These are phyloP conservation scores for Lycia hirtaria DNA, from an alignment of 2,888 invertebrate genomes.

Conservation along the genomic window DNA sequence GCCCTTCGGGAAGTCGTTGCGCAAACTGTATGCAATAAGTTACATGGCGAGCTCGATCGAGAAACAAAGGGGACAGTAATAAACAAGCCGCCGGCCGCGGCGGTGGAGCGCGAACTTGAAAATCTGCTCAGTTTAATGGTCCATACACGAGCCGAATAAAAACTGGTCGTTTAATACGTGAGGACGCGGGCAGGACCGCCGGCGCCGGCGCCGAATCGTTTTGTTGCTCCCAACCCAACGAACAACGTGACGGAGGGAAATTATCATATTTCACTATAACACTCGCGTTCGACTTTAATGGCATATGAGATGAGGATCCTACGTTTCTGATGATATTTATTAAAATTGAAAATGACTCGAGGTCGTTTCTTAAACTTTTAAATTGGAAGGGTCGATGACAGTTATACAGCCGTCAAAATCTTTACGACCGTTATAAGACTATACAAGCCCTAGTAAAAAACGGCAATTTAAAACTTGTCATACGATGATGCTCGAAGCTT, in stretches of 20 bases:
- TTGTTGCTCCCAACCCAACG: slow-evolving; percentile 58
- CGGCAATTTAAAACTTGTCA: neutral
- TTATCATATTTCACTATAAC: slow-evolving; percentile 77
- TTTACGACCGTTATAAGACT: slow-evolving; percentile 46
- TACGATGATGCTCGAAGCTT: neutral
- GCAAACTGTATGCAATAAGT: slow-evolving; percentile 33
- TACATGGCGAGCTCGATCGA: slow-evolving; percentile 20
- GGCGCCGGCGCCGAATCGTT: slow-evolving; percentile 67
- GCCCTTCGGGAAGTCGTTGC: slow-evolving; percentile 36
- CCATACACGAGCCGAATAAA: slow-evolving; percentile 72
- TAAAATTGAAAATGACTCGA: slow-evolving; percentile 55
- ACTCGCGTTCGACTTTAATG: slow-evolving; percentile 69
- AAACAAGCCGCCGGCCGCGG: slow-evolving; percentile 33
- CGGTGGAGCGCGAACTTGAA: slow-evolving; percentile 57
- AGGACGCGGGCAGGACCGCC: slow-evolving; percentile 65
- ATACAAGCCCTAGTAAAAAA: slow-evolving; percentile 23
- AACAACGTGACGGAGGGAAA: slow-evolving; percentile 62
- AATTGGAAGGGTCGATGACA: slow-evolving; percentile 46
- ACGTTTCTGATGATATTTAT: slow-evolving; percentile 50
- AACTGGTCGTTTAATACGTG: slow-evolving; percentile 67
- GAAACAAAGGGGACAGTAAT: slow-evolving; percentile 47
- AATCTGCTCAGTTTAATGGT: slow-evolving; percentile 68
- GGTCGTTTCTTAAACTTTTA: slow-evolving; percentile 37
- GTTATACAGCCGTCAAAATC: slow-evolving; percentile 46
- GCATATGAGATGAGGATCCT: slow-evolving; percentile 49